Evolutionary conservation across 2,113 vertebrate genomes (phyloP), one percentile per base, ranked within the genome.

Genomic region (Urocitellus parryii): DNA sequence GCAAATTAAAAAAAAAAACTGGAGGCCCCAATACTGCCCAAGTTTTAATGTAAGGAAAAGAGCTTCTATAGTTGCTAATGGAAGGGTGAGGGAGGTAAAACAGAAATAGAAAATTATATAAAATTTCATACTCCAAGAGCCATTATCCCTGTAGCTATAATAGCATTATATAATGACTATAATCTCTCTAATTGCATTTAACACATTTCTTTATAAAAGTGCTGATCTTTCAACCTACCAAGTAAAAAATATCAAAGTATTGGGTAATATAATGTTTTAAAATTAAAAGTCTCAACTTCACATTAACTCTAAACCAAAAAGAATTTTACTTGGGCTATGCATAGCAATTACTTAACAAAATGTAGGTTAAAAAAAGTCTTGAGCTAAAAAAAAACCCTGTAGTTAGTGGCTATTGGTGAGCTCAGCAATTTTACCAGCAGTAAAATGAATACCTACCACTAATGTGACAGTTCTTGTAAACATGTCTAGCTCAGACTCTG

Each of bases 371-470:
- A 91, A 77, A 77, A 27, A 83, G 61, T 74, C 12, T 95, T 13
- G 0, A 0, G 1, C 53, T 10, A 53, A 53, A 53, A 53, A 53
- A 53, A 94, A 94, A 94, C 65, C n/a, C 42, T 90, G 12, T 2
- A 48, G 24, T 72, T 72, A 6, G 56, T 92, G 67, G n/a, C 0
- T 53, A 8, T 86, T 39, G 53, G 48, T 91, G 42, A 95, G n/a
- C 18, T 87, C 79, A 96, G 68, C n/a, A 90, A 87, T 97, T 96
- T 85, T 58, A 34, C 8, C 5, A 91, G 51, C 20, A 91, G 18
- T 12, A 70, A 63, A 51, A 88, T 53, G 73, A 45, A 27, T 20
- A 58, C 58, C 37, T 94, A 92, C 76, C 63, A 58, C 29, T 45
- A 79, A 25, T 76, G 39, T 73, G 76, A n/a, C 16, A 53, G 34